A percentile compares a stretch with the other conserved stretches of the same genome.
These are phyloP conservation scores for Drosophila algonquin DNA, from an alignment of 2,888 invertebrate genomes.

Conservation along the genomic window DNA sequence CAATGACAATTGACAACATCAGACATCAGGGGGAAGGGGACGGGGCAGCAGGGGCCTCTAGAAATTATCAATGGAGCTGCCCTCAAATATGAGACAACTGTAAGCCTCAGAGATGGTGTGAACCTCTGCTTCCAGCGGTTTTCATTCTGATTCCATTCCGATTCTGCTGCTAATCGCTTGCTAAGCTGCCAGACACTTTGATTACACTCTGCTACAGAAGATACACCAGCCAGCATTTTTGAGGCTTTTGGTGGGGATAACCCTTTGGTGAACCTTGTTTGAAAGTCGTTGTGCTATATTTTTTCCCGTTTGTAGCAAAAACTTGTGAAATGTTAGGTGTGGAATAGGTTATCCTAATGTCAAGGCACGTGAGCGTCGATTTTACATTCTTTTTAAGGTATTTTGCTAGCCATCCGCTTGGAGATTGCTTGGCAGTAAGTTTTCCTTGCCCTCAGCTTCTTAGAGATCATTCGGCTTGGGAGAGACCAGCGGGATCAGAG, in stretches of 20 bases:
- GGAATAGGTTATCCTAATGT: no score
- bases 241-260: background rate
- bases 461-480: no score
- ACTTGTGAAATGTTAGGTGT: no score
- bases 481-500: no score
- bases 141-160: conserved; percentile 38
- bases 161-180: conserved; percentile 57
- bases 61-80: conserved; percentile 53
- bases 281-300: no score
- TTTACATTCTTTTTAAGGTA: no score
- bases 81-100: conserved; percentile 16
- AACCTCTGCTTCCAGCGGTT: conserved; percentile 47
- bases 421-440: no score
- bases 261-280: no score
- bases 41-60: conserved; percentile 33
- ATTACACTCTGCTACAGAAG: background rate
- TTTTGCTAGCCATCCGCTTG: no score
- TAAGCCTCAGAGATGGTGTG: conserved; percentile 55
- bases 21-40: background rate
- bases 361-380: no score
- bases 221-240: background rate
- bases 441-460: no score
- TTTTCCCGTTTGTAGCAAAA: no score
- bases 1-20: conserved; percentile 64
- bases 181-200: conserved; percentile 60